Base-by-base conservation (phyloP, 2,888 invertebrate genomes). In the Lasiommata megera region DNA sequence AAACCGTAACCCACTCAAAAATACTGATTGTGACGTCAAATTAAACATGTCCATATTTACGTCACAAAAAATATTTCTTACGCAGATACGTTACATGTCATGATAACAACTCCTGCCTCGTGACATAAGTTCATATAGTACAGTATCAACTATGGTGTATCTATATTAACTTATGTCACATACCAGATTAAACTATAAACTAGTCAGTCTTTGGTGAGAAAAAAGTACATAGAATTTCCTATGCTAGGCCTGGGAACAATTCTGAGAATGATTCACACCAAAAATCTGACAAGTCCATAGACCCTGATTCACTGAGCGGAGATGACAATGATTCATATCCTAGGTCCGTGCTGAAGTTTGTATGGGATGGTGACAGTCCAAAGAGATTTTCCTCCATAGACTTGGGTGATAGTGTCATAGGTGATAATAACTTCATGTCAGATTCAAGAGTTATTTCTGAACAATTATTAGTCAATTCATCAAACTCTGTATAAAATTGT, bases 221-320 rank as follows among this genome's bases (percentile, higher is more conserved):
- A 69, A 66, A 53, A 67, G 7, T 31, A 64, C 23, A 31, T 82
- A 80, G 78, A 79, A 73, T 67, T 71, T 63, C 63, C 12, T 91
- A 95, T 54, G 94, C 92, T 72, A 96, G 85, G 62, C 93, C 93
- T 36, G 96, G 96, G 82, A 96, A 96, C 67, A 96, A 83, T 82
- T 96, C 95, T 61, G 94, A 93, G 70, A 96, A 93, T 68, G 94
- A 94, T 73, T 93, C 94, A 73, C 94, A 94, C 95, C 95, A 95
- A 71, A 94, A 90, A 74, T 95, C 94, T 73, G 94, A 86, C 62
- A 91, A 76, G 73, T 88, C 84, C 80, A 89, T 84, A 16, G 85
- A 82, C 56, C 85, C 88, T 0, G 81, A 72, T 65, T 91, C 91
- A 70, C 91, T 91, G 58, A 90, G 76, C 0, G 91, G 91, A 31